Evolutionary conservation across 37 sponge, comb jelly and placozoan species (phyloP).

Genomic region (Crambe crambe): DNA sequence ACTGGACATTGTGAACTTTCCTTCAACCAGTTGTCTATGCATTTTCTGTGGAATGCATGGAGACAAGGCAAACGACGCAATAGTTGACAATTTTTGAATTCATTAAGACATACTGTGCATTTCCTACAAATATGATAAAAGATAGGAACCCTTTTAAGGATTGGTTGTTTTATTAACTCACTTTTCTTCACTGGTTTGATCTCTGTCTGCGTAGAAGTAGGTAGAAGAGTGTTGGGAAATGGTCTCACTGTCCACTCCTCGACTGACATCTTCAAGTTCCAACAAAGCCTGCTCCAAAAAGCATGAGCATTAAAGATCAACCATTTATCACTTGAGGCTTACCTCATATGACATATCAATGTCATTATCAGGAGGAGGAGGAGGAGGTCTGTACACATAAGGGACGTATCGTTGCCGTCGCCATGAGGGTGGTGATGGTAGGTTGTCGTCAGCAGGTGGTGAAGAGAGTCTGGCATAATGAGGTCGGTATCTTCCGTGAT

Average conservation of each 20-base stretch:
- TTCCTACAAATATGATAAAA: not conserved
- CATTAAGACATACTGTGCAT: constrained; percentile 1
- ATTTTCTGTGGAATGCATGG: constrained; percentile 22
- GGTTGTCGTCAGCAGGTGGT: too few species aligned
- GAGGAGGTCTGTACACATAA: not conserved
- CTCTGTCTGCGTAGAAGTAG: not conserved
- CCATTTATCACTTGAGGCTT: too few species aligned
- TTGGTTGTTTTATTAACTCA: not conserved
- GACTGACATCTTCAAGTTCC: constrained; percentile 3
- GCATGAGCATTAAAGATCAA: too few species aligned
- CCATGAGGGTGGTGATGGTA: too few species aligned
- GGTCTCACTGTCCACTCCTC: not conserved
- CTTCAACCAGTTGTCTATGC: constrained; percentile 22
- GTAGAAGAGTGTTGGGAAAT: not conserved
- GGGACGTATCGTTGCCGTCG: too few species aligned
- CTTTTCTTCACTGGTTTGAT: not conserved
- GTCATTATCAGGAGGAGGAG: not conserved
- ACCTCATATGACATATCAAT: not conserved
- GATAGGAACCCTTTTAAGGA: not conserved
- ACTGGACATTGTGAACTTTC: constrained; percentile 21
- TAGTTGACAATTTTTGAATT: not conserved
- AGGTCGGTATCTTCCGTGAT: too few species aligned
- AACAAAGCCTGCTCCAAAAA: not conserved
- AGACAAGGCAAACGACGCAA: constrained; percentile 9
- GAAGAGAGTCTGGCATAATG: too few species aligned